These are phyloP conservation scores for Scomber colias DNA, from an alignment of 2,113 vertebrate genomes.

Conservation along the genomic window DNA sequence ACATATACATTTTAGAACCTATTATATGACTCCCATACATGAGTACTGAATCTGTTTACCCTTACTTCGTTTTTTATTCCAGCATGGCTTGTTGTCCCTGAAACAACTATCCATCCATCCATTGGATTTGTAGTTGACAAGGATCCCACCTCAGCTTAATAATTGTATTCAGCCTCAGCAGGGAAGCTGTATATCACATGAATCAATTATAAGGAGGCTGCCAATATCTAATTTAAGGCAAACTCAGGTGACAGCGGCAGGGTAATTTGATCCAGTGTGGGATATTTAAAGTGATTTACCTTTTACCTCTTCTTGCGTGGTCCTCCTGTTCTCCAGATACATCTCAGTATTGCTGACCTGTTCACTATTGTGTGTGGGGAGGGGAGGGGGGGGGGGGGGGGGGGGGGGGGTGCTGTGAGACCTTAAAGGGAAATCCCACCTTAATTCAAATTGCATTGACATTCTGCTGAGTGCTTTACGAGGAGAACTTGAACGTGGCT, in stretches of 20 bases:
- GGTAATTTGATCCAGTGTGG: slow-evolving; percentile 40
- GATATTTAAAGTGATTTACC: slow-evolving; percentile 67
- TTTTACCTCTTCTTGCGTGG: background rate
- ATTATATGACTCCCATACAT: background rate
- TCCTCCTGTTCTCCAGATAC: slow-evolving; percentile 21
- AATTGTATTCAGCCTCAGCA: slow-evolving; percentile 36
- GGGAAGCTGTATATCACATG: slow-evolving; percentile 41
- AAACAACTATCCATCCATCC: slow-evolving; percentile 9
- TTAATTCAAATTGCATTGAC: slow-evolving; percentile 67
- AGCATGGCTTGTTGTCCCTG: slow-evolving; percentile 28
- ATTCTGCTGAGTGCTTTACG: slow-evolving; percentile 63
- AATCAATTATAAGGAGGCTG: slow-evolving; percentile 56
- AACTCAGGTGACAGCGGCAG: slow-evolving; percentile 44
- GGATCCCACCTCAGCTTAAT: slow-evolving; percentile 40
- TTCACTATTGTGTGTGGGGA: slow-evolving; percentile 31
- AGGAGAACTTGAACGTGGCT: slow-evolving; percentile 61
- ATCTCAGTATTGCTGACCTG: slow-evolving; percentile 63
- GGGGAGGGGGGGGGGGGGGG: slow-evolving; percentile 46
- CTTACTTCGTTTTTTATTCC: slow-evolving; percentile 10
- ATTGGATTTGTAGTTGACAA: slow-evolving; percentile 47
- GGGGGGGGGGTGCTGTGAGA: slow-evolving; percentile 62
- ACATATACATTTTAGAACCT: background rate
- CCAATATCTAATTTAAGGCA: slow-evolving; percentile 53
- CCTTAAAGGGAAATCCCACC: slow-evolving; percentile 71
- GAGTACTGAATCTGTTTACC: background rate